Base-by-base conservation (phyloP, 2,888 invertebrate genomes). In the Eledona agricola region DNA sequence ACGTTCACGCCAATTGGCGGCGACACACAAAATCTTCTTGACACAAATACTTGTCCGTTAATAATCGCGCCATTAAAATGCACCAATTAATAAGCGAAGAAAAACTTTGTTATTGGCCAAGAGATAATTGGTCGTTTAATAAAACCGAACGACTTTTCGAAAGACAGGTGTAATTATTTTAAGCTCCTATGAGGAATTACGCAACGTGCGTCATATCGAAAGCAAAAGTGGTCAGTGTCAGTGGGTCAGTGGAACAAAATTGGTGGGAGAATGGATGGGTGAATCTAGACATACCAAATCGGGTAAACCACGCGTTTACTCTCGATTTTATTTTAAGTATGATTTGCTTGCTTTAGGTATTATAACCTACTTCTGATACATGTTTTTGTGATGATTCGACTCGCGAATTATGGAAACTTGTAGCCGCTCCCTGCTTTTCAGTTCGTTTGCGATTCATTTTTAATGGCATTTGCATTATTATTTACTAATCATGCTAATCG, bases 211-310 rank as follows among this genome's bases (percentile, higher is more conserved):
- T 53, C 45, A 28, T 40, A 53, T 34, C 46, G 60, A 63, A 60
- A 60, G 58, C 49, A 60, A 63, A 63, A 62, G 58, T 57, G 59
- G 63, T 59, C 63, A 63, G 52, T 61, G 72, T 72, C 74, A 71
- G 67, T 72, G 72, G 72, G 66, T 59, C 67, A 62, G 62, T 64
- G 56, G 63, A 63, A 45, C 47, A 32, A 40, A 51, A 28, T 34
- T 37, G 43, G 51, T 55, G 47, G 55, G 55, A n/a, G n/a, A n/a
- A 34, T 54, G 58, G 54, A 37, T 49, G 42, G 40, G 19, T 42
- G 42, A 51, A 42, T 42, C 42, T 22, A 51, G 51, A 51, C 51
- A 11, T 23, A 42, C 61, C 64, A 60, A 62, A 63, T 63, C 64
- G 46, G 62, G 60, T 59, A 58, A 58, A 59, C 46, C 56, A 47